phyloP scores from a whole-genome alignment of 2,113 vertebrate genomes.

The Rhinoderma darwinii region DNA sequence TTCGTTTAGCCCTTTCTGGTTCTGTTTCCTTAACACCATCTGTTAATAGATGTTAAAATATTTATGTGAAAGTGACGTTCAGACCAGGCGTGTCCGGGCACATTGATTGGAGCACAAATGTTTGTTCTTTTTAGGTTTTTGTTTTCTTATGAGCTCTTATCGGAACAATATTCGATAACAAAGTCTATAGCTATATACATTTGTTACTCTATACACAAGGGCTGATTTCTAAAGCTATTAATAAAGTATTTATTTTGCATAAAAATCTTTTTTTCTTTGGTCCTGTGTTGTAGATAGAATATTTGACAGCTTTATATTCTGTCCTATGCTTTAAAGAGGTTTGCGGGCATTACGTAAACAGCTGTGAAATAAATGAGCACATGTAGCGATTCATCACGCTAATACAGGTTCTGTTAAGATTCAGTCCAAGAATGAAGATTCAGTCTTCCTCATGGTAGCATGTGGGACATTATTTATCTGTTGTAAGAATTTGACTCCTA shows the following conservation, averaged over 20 bases:
- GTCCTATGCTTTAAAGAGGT: too few relatives aligned
- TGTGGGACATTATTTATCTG: too few relatives aligned
- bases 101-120: slow-evolving; percentile 66
- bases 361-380: too few relatives aligned
- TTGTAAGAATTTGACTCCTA: too few relatives aligned
- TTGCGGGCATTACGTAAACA: too few relatives aligned
- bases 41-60: slow-evolving; percentile 16
- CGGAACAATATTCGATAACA: slow-evolving; percentile 68
- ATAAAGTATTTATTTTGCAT: slow-evolving; percentile 88
- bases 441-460: too few relatives aligned
- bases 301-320: too few relatives aligned
- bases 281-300: too few relatives aligned
- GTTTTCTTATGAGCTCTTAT: slow-evolving; percentile 72
- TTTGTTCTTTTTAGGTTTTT: slow-evolving; percentile 66
- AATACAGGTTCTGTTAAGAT: too few relatives aligned
- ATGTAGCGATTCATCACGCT: too few relatives aligned
- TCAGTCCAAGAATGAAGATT: too few relatives aligned
- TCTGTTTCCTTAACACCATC: neutral
- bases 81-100: slow-evolving; percentile 62
- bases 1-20: neutral
- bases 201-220: slow-evolving; percentile 72
- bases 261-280: slow-evolving; percentile 57
- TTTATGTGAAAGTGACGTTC: slow-evolving; percentile 16
- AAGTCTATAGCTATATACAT: slow-evolving; percentile 69
- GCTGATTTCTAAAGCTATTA: slow-evolving; percentile 75